phyloP scores from a whole-genome alignment of 2,113 vertebrate species.

The Vombatus ursinus region DNA sequence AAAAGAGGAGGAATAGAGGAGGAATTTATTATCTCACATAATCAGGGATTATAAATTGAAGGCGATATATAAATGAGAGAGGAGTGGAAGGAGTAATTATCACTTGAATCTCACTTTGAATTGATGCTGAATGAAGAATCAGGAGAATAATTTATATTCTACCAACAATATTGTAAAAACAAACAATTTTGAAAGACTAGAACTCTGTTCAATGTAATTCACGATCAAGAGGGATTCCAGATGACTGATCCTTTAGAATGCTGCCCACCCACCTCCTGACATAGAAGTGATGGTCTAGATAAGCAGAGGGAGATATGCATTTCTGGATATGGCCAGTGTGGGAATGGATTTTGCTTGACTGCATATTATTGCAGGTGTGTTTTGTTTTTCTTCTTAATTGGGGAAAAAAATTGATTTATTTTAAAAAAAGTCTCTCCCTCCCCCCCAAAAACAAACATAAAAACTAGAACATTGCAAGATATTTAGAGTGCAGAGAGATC shows the following conservation, averaged over 20 bases:
- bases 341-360: neutral
- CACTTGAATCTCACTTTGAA: no score
- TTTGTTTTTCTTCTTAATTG: neutral
- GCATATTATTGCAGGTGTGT: neutral
- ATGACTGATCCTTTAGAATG: neutral
- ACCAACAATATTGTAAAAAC: no score
- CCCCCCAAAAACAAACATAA: neutral
- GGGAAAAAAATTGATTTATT: neutral
- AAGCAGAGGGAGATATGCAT: neutral
- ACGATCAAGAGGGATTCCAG: neutral
- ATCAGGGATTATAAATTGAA: no score
- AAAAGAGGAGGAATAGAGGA: no score
- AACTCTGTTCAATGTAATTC: neutral
- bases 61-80: no score
- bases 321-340: neutral
- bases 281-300: neutral
- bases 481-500: neutral
- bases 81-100: no score
- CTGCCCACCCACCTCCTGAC: neutral
- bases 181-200: no score
- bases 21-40: no score
- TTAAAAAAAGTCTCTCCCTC: neutral
- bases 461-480: neutral
- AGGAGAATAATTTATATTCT: no score
- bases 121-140: no score